phyloP scores from a whole-genome alignment of 2,113 vertebrate genomes.

The Cygnus buccinator region DNA sequence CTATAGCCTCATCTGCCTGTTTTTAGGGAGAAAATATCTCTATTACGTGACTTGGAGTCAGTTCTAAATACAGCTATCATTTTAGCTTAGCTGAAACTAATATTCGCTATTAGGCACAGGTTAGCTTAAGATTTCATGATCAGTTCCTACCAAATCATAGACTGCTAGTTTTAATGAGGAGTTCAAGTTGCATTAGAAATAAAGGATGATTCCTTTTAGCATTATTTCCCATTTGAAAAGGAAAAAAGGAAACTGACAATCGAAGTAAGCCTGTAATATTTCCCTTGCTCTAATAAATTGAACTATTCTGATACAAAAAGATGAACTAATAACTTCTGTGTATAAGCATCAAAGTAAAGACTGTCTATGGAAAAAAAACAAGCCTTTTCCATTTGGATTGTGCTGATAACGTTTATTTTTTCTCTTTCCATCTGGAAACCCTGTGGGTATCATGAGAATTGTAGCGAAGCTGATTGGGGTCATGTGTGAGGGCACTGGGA shows the following conservation, averaged over 20 bases:
- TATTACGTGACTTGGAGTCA: background rate
- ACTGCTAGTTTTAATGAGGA: background rate
- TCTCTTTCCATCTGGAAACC: slow-evolving; percentile 63
- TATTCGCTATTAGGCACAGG: background rate
- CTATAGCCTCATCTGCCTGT: background rate
- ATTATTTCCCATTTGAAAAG: background rate
- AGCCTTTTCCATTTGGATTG: slow-evolving; percentile 36
- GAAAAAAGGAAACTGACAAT: background rate
- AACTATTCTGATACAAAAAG: background rate
- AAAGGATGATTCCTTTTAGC: background rate
- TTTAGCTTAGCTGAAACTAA: background rate
- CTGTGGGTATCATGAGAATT: slow-evolving; percentile 72
- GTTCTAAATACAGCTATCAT: background rate
- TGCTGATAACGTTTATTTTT: slow-evolving; percentile 64
- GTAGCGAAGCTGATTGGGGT: slow-evolving; percentile 70
- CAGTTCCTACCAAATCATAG: background rate
- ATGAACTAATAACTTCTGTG: slow-evolving; percentile 17
- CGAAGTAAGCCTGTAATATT: background rate
- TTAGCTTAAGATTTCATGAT: background rate
- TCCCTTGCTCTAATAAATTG: background rate
- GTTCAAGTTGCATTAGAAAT: background rate
- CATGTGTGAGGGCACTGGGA: slow-evolving; percentile 70
- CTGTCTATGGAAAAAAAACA: background rate
- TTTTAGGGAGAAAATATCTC: background rate
- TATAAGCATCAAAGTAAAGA: background rate